Base-by-base conservation (phyloP, 2,888 invertebrate genomes). In the Drosophila peninsularis region DNA sequence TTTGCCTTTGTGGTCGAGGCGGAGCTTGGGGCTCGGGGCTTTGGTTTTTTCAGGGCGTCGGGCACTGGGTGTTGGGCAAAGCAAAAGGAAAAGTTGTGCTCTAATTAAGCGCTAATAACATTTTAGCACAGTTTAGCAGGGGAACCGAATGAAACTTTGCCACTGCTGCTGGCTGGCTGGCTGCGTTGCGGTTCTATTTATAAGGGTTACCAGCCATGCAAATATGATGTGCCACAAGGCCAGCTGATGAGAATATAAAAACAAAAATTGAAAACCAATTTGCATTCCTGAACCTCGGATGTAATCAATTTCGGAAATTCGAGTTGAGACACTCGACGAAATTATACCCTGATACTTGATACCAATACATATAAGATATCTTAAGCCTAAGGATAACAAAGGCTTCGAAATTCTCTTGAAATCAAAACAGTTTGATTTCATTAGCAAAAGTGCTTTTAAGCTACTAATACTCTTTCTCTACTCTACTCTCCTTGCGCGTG, bases 61-160 rank as follows among this genome's bases (percentile, higher is more conserved):
- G 30, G 17, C 47, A 44, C 24, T 60, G 65, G 50, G 71, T 24
- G 61, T 62, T 49, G 27, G 42, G 66, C 50, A 34, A 21, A 21
- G 34, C 44, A 42, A 21, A 49, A 56, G 76, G 41, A 66, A 80
- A 87, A 83, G 84, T 87, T 81, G 75, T 71, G 64, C 78, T 81
- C 88, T 85, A 88, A 85, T 85, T 85, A 88, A 83, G 86, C 71
- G 81, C 73, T 85, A 88, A 85, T 88, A 85, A 85, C 79, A 82
- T 85, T 85, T 80, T 71, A 77, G 71, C 74, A 76, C 63, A 77
- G 62, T 85, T 77, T 77, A 77, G 60, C 57, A n/a, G 30, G 56
- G 45, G 24, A 56, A 62, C 55, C 56, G 41, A 44, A 66, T 77
- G 24, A 30, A 80, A 54, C 56, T 72, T 66, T 61, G 60, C 41